Base-by-base conservation (phyloP, 2,797 vertebrate genomes). In the Dryobates pubescens region DNA sequence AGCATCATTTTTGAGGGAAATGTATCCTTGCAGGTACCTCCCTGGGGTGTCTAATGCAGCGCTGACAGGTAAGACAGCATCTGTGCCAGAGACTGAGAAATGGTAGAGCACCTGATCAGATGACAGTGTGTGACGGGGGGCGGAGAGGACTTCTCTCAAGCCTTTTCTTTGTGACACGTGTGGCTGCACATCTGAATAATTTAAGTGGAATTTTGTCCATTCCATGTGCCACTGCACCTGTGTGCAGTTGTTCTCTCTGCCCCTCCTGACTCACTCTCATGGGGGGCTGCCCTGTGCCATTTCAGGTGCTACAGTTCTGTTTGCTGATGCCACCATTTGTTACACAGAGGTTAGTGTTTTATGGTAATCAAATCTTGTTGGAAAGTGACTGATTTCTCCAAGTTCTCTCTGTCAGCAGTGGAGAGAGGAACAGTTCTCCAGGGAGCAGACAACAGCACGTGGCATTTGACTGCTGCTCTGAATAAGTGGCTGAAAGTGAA, bases 221-320 rank as follows among this genome's bases (percentile, higher is more conserved):
- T 41, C 65, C 3, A 0, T 61, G 16, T 3, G 6, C 75, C 0
- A 0, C 51, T 71, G 54, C 1, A 9, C 10, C 32, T 27, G 5
- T 10, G 18, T 30, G 51, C 24, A 18, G 32, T 71, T 80, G 27
- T 71, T 74, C 53, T 72, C 90, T 62, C 58, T 77, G 47, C 51
- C n/a, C 18, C 13, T 77, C 16, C 9, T 56, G n/a, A 43, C 27
- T 82, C 12, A 3, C 32, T 49, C 45, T 3, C 38, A 1, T 9
- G 8, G 29, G 45, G 10, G 5, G 7, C 36, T 85, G 17, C 43
- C 1, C 1, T 12, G 74, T 83, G 58, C 22, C 18, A 0, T 34
- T 68, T 91, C 57, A 88, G 30, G 17, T 82, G 53, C 58, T 82
- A 13, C 58, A 45, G 54, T 10, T 57, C 49, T 51, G 29, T 76